Percentiles rank a stretch among this genome's conserved stretches.
Conservation (phyloP, 1,140 invertebrate species). For the Bombyx mandarina region DNA sequence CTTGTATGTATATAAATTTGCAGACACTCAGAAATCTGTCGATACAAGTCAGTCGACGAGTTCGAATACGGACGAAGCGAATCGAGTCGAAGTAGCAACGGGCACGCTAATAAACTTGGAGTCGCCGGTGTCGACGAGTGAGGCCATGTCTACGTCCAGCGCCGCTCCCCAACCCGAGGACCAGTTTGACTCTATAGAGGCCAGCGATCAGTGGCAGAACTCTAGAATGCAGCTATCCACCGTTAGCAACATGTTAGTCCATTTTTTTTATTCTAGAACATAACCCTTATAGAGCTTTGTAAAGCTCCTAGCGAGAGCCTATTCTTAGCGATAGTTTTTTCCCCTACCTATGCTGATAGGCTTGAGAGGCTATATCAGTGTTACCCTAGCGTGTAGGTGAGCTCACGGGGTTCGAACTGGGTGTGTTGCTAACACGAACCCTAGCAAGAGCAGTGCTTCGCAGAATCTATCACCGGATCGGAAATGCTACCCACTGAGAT, state of each 20-base stretch:
- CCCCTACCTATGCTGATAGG: no score
- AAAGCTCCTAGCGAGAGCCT: no score
- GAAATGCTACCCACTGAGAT: no score
- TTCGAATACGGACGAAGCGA: conserved; percentile 42
- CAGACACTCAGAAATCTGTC: conserved; percentile 50
- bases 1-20: neutral
- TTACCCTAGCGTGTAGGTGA: no score
- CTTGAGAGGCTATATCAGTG: no score
- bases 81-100: conserved; percentile 43
- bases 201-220: conserved; percentile 45
- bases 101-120: conserved; percentile 54
- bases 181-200: conserved; percentile 59
- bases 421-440: no score
- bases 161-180: conserved; percentile 26
- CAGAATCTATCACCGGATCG: no score
- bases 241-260: conserved; percentile 42
- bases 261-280: neutral
- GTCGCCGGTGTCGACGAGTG: conserved; percentile 41
- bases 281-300: no score
- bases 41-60: conserved; percentile 55
- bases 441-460: no score
- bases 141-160: conserved; percentile 13
- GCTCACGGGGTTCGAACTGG: no score
- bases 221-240: conserved; percentile 44
- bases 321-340: no score